phyloP scores from a whole-genome alignment of 2,113 vertebrate species.

The Miniopterus natalensis region DNA sequence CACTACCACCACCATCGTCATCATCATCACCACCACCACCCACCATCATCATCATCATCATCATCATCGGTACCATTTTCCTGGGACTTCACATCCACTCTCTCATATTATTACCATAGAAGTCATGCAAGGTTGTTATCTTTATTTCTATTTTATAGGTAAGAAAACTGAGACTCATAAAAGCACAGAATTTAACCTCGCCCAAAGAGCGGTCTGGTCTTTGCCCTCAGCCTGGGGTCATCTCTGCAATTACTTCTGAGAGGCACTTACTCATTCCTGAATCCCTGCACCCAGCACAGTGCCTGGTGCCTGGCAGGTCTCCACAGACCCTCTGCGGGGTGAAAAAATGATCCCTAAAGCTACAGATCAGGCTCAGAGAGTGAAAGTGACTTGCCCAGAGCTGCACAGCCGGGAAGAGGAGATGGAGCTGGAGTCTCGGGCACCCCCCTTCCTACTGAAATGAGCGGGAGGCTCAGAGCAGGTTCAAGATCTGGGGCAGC shows the following conservation, averaged over 20 bases:
- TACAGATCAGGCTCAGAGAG: background rate
- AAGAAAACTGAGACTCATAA: background rate
- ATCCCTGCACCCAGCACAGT: background rate
- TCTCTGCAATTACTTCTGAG: background rate
- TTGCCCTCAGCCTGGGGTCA: background rate
- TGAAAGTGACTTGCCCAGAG: background rate
- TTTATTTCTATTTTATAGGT: background rate
- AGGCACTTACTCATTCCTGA: background rate
- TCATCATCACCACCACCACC: background rate
- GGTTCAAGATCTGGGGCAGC: background rate
- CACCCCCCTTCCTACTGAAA: background rate
- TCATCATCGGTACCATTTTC: accelerated
- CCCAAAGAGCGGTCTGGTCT: background rate
- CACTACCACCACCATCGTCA: background rate
- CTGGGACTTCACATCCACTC: background rate
- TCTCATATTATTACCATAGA: background rate
- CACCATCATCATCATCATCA: accelerated
- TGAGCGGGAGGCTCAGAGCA: background rate
- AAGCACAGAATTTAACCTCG: background rate
- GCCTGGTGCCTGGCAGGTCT: background rate
- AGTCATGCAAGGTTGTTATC: background rate
- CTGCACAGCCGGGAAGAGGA: background rate
- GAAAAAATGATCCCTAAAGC: background rate
- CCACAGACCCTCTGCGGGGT: background rate
- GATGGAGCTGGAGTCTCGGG: background rate